Evolutionary conservation across 2,797 vertebrate genomes (phyloP), one percentile per base, ranked within the genome.

Genomic region (Falco concolor): DNA sequence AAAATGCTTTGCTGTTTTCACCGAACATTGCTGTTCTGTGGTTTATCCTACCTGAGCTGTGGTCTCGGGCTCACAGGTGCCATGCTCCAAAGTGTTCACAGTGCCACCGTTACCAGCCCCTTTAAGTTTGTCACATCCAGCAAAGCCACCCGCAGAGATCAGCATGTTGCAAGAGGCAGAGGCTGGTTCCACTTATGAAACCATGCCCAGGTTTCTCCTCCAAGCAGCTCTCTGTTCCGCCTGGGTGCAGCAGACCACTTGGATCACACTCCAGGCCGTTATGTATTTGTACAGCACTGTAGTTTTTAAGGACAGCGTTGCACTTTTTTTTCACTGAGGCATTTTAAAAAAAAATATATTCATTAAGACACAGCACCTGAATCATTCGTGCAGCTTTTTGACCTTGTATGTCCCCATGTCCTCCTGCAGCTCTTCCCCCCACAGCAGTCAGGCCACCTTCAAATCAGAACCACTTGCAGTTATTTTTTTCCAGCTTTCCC

Each of bases 51-150:
- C 42, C 45, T 11, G 5, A 59, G 75, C 27, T 28, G n/a, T 8
- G 19, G 6, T n/a, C 12, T 30, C 34, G 13, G 0, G 4, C 54
- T 30, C 57, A 10, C 0, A 1, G 23, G 30, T 28, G 20, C 69
- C 0, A 2, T 5, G 2, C 84, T 25, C 61, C 3, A 30, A 20
- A 34, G 42, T 0, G 0, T 0, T 69, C 3, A 8, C 30, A 11
- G 23, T 20, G 44, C 38, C 24, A 8, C 28, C 5, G 1, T 3
- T 30, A 54, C 69, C 27, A 30, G 5, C 44, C 27, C 50, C n/a
- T 8, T 7, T 17, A 60, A 67, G 42, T 5, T n/a, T 18, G 3
- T 40, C 40, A 34, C 38, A 38, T 3, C 20, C 47, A 42, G 72
- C 84, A 24, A 23, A 20, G 30, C 0, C 0, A 11, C 61, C 28